Base-by-base conservation (phyloP, 2,113 vertebrate species). In the Merops nubicus region DNA sequence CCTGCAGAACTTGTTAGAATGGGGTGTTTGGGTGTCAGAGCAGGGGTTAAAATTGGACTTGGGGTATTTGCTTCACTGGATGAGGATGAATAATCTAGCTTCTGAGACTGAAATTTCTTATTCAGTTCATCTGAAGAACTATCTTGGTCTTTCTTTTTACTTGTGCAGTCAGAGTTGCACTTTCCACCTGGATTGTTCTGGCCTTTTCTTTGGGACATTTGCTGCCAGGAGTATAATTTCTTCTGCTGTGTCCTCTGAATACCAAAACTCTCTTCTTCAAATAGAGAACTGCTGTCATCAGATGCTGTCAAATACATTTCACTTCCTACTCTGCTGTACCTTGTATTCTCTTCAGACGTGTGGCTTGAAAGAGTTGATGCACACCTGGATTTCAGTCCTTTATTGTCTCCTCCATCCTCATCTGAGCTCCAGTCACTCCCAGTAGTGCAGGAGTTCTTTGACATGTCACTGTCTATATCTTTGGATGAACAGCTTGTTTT, bases 251-350 rank as follows among this genome's bases (percentile, higher is more conserved):
- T 89, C 25, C 93, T 98, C 95, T 98, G 98, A 96, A 98, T 25
- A 62, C 95, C 97, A 53, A 97, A 97, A 80, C 85, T 98, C 91
- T 99, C 99, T 51, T 99, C 99, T 53, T 99, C 99, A 64, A 99
- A 99, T 14, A 99, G 82, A 45, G 99, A 99, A 95, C 99, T 99
- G 95, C 99, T 99, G 97, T 99, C 99, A 28, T 99, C 99, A 3
- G 99, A 99, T 11, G 99, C 98, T 4, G 99, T 99, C 95, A 99
- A 97, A 95, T 99, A 99, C 50, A 98, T 98, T 88, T 99, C 99
- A 22, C 99, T 99, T 43, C 98, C 98, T 51, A 98, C 94, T 42
- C 98, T 98, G 91, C 98, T 98, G 81, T 98, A 97, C 40, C 93
- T 97, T 31, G 93, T 86, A 0, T 98, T 98, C 21, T 98, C 98